phyloP scores from a whole-genome alignment of 2,888 invertebrate genomes.

The Microctonus brassicae region DNA sequence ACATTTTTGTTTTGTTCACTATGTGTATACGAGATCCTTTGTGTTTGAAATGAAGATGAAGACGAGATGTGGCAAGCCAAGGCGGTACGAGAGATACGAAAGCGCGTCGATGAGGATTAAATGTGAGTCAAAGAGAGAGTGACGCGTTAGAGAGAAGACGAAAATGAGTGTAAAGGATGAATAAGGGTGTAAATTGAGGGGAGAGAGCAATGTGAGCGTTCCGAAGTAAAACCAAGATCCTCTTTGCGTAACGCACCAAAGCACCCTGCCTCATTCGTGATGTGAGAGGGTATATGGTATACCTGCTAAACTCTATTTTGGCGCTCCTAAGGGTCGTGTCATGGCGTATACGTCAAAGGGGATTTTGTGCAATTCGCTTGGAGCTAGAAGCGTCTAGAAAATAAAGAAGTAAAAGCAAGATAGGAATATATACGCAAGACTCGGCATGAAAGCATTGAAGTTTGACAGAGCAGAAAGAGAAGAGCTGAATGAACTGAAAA shows the following conservation, averaged over 20 bases:
- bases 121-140: background rate
- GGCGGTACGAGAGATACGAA: constrained; percentile 16
- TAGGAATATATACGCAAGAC: background rate
- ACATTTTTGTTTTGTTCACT: background rate
- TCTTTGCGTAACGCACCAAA: constrained; percentile 37
- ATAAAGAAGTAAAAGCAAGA: constrained; percentile 30
- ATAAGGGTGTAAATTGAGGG: constrained; percentile 31
- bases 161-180: constrained; percentile 33
- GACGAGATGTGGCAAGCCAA: background rate
- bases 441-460: background rate
- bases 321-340: constrained; percentile 42
- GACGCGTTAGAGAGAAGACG: constrained; percentile 26
- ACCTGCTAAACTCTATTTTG: constrained; percentile 53
- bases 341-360: constrained; percentile 47
- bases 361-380: constrained; percentile 33
- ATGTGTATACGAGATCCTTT: background rate
- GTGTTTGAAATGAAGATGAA: constrained; percentile 9
- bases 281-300: constrained; percentile 13
- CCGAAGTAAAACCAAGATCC: constrained; percentile 32
- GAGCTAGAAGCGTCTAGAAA: constrained; percentile 6
- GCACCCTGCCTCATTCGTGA: constrained; percentile 20
- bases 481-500: background rate
- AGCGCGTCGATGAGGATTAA: constrained; percentile 18
- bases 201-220: constrained; percentile 17
- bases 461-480: background rate